phyloP scores from a whole-genome alignment of 2,888 invertebrate genomes.

The Cataglyphis cursor region DNA sequence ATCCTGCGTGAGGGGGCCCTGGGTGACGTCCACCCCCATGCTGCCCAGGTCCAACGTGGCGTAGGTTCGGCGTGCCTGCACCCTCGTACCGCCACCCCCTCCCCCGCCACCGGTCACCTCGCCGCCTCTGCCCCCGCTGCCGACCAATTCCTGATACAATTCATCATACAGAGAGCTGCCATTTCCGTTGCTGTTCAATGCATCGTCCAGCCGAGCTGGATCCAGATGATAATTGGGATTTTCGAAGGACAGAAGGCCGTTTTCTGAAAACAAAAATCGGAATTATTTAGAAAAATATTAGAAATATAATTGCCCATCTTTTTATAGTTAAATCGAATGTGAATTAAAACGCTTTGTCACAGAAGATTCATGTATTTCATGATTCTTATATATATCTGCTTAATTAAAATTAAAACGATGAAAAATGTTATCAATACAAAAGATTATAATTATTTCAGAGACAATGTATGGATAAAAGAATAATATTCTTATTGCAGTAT shows the following conservation, averaged over 20 bases:
- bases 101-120: constrained; percentile 88
- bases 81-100: constrained; percentile 87
- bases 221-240: constrained; percentile 96
- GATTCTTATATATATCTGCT: neutral
- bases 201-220: constrained; percentile 92
- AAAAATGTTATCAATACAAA: constrained; percentile 17
- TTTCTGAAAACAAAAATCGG: constrained; percentile 89
- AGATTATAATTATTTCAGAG: constrained; percentile 1
- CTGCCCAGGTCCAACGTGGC: constrained; percentile 90
- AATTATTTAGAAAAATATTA: neutral
- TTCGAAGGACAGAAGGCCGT: constrained; percentile 96
- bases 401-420: neutral
- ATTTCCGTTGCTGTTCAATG: constrained; percentile 90
- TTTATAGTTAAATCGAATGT: neutral
- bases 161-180: constrained; percentile 90
- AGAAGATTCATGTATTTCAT: neutral
- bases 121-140: constrained; percentile 85
- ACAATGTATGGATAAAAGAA: neutral
- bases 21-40: constrained; percentile 91
- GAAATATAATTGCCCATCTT: neutral
- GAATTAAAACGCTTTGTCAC: neutral
- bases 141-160: constrained; percentile 89
- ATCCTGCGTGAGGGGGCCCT: constrained; percentile 88
- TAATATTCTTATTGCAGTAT: neutral
- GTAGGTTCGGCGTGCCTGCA: constrained; percentile 89